Base-by-base conservation (phyloP, 1,140 invertebrate genomes). In the Rhagoletis zephyria region DNA sequence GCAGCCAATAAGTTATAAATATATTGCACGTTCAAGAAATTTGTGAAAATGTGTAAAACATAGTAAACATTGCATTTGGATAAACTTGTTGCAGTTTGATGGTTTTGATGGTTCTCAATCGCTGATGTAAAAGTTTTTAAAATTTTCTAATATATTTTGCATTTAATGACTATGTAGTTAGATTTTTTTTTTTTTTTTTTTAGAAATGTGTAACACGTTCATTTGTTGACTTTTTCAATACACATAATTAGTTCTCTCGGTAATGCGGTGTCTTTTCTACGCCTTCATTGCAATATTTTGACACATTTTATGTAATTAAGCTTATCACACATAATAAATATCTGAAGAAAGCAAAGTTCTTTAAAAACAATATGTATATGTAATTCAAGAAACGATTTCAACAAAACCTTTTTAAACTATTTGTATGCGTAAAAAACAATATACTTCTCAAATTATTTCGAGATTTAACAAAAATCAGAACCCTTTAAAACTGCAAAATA, bases 221-320 rank as follows among this genome's bases (percentile, higher is more conserved):
- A 45, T 74, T 74, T 74, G 42, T 14, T 74, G 19, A 12, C 40
- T 74, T 48, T 74, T 74, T 40, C 19, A 67, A 40, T 42, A 12
- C 42, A 30, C 30, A 30, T 30, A 30, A 30, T 63, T 67, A 42
- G 30, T 42, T 67, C 65, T 67, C 30, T 67, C 10, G 10, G 10
- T 63, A 9, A 67, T 67, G 42, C 42, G 65, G 65, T 67, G 65
- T 19, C 19, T 67, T 67, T 67, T 19, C 10, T 40, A 67, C 42
- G 65, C 65, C 65, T 67, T 67, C 65, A 67, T 67, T 10, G 19
- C 65, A 12, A 67, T 67, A 67, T 74, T 74, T 74, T 74, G 16
- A 56, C 10, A 56, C 51, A 56, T 10, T 56, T 10, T 56, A 56
- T 56, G 51, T 56, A 7, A 56, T 56, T 56, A 56, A 7, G 51